Evolutionary conservation across 2,797 vertebrate genomes (phyloP).

Genomic region (Microchirus variegatus): DNA sequence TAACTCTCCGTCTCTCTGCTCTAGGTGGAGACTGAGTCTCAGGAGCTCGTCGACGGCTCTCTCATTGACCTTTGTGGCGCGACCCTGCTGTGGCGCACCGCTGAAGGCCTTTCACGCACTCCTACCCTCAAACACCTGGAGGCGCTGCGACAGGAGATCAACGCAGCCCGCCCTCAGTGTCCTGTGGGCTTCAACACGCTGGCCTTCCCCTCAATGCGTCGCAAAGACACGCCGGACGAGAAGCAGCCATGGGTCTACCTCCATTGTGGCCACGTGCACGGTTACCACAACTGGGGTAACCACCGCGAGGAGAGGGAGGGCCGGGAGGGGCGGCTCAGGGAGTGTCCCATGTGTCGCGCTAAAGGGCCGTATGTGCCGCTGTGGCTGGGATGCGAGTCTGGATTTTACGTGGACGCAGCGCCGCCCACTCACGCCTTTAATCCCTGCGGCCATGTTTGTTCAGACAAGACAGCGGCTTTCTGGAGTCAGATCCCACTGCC

Average conservation of each 20-base stretch:
- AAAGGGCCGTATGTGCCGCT: constrained; percentile 95
- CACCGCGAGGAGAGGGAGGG: constrained; percentile 79
- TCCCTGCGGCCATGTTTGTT: constrained; percentile 96
- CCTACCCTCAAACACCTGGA: constrained; percentile 97
- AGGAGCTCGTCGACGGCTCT: constrained; percentile 96
- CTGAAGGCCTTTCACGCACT: constrained; percentile 93
- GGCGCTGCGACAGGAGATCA: constrained; percentile 96
- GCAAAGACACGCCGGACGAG: constrained; percentile 95
- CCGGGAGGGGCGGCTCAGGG: constrained; percentile 88
- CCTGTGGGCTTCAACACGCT: constrained; percentile 99
- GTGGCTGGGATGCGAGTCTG: constrained; percentile 96
- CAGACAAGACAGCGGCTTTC: constrained; percentile 95
- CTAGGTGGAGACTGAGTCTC: constrained; percentile 93
- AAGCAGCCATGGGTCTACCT: constrained; percentile 99
- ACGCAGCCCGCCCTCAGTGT: constrained; percentile 95
- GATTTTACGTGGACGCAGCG: constrained; percentile 95
- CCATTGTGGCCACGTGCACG: constrained; percentile 95
- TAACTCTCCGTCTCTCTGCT: constrained; percentile 2
- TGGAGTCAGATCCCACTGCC: constrained; percentile 99
- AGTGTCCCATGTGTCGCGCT: constrained; percentile 97
- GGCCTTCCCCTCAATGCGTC: constrained; percentile 97
- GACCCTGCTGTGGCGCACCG: constrained; percentile 95
- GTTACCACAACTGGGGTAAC: constrained; percentile 98
- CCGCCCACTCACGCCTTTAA: constrained; percentile 96
- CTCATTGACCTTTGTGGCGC: constrained; percentile 97